Base-by-base conservation (phyloP, 2,797 vertebrate genomes). In the Pogonophryne albipinna region DNA sequence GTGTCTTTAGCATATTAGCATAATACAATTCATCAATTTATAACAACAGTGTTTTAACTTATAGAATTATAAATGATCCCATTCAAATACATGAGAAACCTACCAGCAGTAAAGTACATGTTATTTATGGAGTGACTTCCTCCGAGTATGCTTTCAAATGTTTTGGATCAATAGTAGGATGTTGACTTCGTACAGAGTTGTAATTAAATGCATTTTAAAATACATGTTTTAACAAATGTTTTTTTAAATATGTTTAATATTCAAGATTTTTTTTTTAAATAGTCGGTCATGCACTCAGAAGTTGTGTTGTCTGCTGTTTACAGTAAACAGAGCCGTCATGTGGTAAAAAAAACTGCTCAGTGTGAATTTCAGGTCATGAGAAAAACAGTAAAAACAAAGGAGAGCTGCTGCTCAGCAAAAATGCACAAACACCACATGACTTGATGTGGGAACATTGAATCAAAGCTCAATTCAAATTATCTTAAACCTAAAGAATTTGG, bases 301-400 rank as follows among this genome's bases (percentile, higher is more conserved):
- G 38, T 15, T 0, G 23, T 10, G 17, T 10, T n/a, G 7, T n/a
- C 60, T 11, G 41, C 44, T 44, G 63, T 62, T 73, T 16, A 51
- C 76, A 63, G 58, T 58, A 34, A 79, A 79, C 63, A 23, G 4
- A 34, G 31, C 6, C 11, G 4, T 42, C 9, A 12, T 41, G 50
- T 38, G 57, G 10, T 2, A 10, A n/a, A 3, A n/a, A 2, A 27
- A 27, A 27, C 11, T 5, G 71, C 42, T 57, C 1, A 11, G 44
- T 10, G 1, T 16, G 16, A 4, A 17, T 34, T 19, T 56, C 0
- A 58, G 34, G 31, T 3, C 12, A 9, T 5, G 42, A 41, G 20
- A 72, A 38, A 19, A n/a, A 23, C 11, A 1, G 14, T 2, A 15
- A 10, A 4, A 58, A 12, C 14, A 6, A 2, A 44, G 20, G 3